phyloP scores from a whole-genome alignment of 2,888 invertebrate genomes.

The Macrophya annulata region DNA sequence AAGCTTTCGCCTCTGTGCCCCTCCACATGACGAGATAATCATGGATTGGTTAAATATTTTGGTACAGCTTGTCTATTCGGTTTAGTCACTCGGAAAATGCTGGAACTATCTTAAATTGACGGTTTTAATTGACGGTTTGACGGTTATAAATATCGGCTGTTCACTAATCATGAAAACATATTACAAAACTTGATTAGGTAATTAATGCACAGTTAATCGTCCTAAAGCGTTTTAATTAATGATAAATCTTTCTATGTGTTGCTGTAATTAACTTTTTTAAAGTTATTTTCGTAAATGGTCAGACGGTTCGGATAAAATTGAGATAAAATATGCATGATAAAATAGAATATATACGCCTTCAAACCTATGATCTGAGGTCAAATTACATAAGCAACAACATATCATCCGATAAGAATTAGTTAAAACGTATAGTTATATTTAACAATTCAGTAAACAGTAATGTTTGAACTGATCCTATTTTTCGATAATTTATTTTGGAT shows the following conservation, averaged over 20 bases:
- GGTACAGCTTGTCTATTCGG: no score
- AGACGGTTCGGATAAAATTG: not conserved
- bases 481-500: no score
- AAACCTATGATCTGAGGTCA: not conserved
- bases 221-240: not conserved
- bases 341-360: not conserved
- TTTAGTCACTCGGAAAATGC: no score
- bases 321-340: not conserved
- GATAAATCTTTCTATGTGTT: not conserved
- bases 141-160: not conserved
- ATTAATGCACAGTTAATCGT: not conserved
- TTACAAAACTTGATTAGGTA: not conserved
- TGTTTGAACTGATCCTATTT: no score
- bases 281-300: not conserved
- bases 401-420: not conserved
- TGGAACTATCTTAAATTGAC: no score
- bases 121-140: no score
- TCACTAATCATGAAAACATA: not conserved
- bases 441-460: no score
- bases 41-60: not conserved
- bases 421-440: no score
- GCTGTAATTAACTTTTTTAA: not conserved
- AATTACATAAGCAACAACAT: not conserved
- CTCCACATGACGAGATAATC: not conserved
- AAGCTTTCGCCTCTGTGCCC: constrained; percentile 1